Conservation (phyloP, 2,888 invertebrate species). For the Drosophila greeni region DNA sequence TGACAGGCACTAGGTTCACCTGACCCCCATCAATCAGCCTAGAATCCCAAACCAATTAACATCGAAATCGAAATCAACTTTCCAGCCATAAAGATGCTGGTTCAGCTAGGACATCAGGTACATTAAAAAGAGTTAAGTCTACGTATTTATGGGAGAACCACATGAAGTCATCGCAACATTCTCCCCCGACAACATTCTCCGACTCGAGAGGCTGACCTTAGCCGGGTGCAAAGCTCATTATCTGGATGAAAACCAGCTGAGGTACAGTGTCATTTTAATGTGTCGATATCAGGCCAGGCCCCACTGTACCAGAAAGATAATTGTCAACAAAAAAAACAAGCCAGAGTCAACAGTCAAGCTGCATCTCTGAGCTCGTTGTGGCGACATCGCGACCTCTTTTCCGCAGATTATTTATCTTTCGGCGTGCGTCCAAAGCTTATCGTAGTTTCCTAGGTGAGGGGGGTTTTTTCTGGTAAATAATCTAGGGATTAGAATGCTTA, state of each 20-base stretch:
- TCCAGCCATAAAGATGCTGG: conserved; percentile 20
- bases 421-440: background rate
- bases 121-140: conserved; percentile 6
- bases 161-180: conserved; percentile 6
- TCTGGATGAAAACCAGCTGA: conserved; percentile 2
- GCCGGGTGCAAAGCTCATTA: conserved; percentile 9
- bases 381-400: conserved; percentile 36
- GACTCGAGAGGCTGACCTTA: conserved; percentile 16
- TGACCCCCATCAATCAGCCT: background rate
- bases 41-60: background rate
- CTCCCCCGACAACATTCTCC: conserved; percentile 31
- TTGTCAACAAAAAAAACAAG: conserved; percentile 13
- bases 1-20: background rate
- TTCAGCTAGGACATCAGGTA: conserved; percentile 22
- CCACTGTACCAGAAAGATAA: conserved; percentile 33
- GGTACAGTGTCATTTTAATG: background rate
- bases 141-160: background rate
- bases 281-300: background rate
- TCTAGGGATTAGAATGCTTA: background rate
- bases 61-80: conserved; percentile 9
- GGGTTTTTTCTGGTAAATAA: background rate
- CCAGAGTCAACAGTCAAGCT: conserved; percentile 23
- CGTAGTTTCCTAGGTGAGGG: background rate
- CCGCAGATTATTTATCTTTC: conserved; percentile 30
- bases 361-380: conserved; percentile 27